Conservation (phyloP, 2,888 invertebrate genomes). For the Cremastinae sp. region DNA sequence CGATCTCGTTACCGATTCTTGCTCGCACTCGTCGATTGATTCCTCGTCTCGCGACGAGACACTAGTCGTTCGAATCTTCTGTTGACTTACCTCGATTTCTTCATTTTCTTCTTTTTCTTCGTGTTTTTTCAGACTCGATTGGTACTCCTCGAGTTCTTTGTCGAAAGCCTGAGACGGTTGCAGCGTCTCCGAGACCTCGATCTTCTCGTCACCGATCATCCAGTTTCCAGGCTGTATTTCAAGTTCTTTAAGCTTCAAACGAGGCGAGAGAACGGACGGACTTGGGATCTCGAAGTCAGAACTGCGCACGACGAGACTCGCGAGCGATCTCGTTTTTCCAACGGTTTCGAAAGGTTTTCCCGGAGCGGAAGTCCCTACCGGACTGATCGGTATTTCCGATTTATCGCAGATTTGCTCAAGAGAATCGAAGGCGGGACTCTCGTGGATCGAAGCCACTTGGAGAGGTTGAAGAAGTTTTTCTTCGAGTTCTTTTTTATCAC, state of each 20-base stretch:
- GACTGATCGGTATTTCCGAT: constrained; percentile 72
- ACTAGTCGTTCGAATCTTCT: constrained; percentile 25
- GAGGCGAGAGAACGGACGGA: constrained; percentile 75
- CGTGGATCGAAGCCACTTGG: constrained; percentile 68
- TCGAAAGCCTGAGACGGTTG: constrained; percentile 76
- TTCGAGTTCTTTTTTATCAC: constrained; percentile 26
- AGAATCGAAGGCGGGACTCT: constrained; percentile 72
- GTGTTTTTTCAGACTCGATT: constrained; percentile 67
- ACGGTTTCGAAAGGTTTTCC: constrained; percentile 59
- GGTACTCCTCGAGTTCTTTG: constrained; percentile 77
- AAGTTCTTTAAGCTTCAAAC: constrained; percentile 71
- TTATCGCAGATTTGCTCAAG: constrained; percentile 70
- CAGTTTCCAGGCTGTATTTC: constrained; percentile 76
- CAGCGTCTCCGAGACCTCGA: constrained; percentile 75
- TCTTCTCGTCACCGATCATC: constrained; percentile 79
- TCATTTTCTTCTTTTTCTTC: constrained; percentile 52
- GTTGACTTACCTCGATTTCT: constrained; percentile 56
- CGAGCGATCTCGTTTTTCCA: constrained; percentile 38
- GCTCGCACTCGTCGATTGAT: constrained; percentile 67
- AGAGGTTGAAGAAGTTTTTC: constrained; percentile 51
- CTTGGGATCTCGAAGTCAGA: constrained; percentile 67
- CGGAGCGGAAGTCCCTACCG: constrained; percentile 72
- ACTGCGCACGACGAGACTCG: constrained; percentile 38
- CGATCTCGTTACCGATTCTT: constrained; percentile 68
- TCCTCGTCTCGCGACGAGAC: constrained; percentile 64